Percentiles rank a stretch among this genome's conserved stretches.
These are phyloP conservation scores for Rhabdophis nuchalis DNA, from an alignment of 2,797 vertebrate species.

Conservation along the genomic window DNA sequence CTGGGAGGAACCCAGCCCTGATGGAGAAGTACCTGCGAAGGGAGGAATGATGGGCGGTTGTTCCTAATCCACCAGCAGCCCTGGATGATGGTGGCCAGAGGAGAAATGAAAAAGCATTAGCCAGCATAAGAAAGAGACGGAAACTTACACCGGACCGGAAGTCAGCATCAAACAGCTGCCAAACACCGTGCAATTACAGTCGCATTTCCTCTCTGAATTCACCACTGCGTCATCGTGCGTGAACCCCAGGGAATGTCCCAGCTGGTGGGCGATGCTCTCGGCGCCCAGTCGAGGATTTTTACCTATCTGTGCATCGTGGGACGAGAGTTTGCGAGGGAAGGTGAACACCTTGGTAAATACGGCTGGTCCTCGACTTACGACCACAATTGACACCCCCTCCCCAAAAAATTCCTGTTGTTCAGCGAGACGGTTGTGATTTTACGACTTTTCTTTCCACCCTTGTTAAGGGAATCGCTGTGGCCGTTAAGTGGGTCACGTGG, in stretches of 20 bases:
- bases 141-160: background rate
- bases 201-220: background rate
- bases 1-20: too few species aligned
- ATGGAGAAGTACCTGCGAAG: too few species aligned
- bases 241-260: background rate
- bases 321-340: background rate
- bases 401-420: background rate
- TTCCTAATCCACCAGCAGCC: too few species aligned
- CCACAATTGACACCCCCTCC: background rate
- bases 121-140: background rate
- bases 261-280: background rate
- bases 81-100: too few species aligned
- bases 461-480: too few species aligned
- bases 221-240: background rate
- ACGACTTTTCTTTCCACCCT: accelerated
- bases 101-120: too few species aligned
- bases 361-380: background rate
- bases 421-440: too few species aligned
- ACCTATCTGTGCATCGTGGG: background rate
- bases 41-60: too few species aligned
- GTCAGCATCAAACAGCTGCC: background rate
- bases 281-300: background rate
- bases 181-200: background rate
- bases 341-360: accelerated
- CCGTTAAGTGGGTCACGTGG: too few species aligned